Conservation (phyloP, 2,888 invertebrate genomes). For the Blera fallax region DNA sequence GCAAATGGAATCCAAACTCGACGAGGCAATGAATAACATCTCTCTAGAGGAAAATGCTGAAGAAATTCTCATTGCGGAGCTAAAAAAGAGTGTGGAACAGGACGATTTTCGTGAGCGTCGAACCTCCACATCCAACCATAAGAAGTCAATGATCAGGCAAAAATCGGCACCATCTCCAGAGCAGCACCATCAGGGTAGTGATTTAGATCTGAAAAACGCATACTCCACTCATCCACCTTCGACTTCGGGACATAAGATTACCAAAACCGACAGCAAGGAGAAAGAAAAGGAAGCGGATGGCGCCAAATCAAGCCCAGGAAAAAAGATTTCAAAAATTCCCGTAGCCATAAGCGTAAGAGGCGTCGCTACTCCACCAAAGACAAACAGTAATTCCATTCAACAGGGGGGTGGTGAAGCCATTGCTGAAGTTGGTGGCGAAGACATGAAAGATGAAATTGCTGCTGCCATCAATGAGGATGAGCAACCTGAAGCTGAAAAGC, state of each 20-base stretch:
- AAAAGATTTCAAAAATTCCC: constrained; percentile 81
- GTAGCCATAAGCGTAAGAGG: constrained; percentile 71
- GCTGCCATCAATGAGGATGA: constrained; percentile 80
- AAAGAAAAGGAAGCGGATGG: constrained; percentile 71
- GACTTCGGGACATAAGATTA: constrained; percentile 65
- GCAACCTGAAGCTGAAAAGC: constrained; percentile 66
- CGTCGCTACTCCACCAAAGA: constrained; percentile 48
- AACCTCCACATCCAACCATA: constrained; percentile 76
- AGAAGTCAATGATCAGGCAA: constrained; percentile 76
- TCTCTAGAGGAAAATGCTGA: constrained; percentile 80
- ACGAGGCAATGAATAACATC: constrained; percentile 79
- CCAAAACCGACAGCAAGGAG: constrained; percentile 73
- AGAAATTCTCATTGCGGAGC: constrained; percentile 80
- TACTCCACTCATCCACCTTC: constrained; percentile 81
- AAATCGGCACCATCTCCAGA: constrained; percentile 79
- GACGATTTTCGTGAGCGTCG: constrained; percentile 77
- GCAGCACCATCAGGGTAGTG: constrained; percentile 47
- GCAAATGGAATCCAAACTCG: constrained; percentile 79
- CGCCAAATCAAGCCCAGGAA: constrained; percentile 80
- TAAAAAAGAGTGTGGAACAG: constrained; percentile 77
- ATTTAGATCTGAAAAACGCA: constrained; percentile 66
- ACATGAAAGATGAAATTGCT: constrained; percentile 79
- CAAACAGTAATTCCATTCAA: constrained; percentile 77
- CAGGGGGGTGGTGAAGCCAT: constrained; percentile 82
- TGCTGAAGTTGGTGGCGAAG: constrained; percentile 79